A percentile compares a stretch with the other conserved stretches of the same genome.
Conservation (phyloP, 2,113 vertebrate genomes). For the Ciconia boyciana region DNA sequence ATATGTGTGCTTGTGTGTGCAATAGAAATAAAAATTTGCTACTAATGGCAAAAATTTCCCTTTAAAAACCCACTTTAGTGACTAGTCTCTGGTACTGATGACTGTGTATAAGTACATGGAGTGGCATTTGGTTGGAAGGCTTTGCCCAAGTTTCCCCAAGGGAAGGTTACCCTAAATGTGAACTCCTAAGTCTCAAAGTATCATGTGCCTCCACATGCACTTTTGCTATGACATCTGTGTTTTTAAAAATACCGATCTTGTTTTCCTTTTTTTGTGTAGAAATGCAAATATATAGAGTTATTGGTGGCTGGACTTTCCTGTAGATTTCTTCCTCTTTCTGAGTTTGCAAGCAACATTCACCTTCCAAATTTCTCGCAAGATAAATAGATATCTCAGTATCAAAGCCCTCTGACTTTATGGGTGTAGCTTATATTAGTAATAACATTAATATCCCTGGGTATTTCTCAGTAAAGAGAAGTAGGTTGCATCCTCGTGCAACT, state of each 20-base stretch:
- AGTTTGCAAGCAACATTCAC: neutral
- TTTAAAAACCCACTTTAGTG: neutral
- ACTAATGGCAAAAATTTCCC: neutral
- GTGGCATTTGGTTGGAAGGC: neutral
- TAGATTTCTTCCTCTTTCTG: neutral
- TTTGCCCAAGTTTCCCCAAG: neutral
- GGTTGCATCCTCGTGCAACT: neutral
- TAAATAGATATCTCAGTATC: neutral
- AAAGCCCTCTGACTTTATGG: neutral
- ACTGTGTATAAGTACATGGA: fast-evolving
- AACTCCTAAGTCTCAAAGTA: neutral
- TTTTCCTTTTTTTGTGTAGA: neutral
- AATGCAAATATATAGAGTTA: neutral
- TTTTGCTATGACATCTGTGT: neutral
- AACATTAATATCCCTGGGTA: neutral
- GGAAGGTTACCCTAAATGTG: neutral
- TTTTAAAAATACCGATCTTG: neutral
- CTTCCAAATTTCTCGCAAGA: neutral
- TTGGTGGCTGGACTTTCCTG: neutral
- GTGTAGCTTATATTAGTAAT: neutral
- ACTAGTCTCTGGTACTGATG: neutral
- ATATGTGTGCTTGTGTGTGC: neutral
- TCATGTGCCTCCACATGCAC: neutral
- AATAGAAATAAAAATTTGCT: neutral
- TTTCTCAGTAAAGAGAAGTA: neutral